These are phyloP conservation scores for Aplysina aerophoba DNA, from an alignment of 37 sponge, comb jelly and placozoan genomes.

Conservation along the genomic window DNA sequence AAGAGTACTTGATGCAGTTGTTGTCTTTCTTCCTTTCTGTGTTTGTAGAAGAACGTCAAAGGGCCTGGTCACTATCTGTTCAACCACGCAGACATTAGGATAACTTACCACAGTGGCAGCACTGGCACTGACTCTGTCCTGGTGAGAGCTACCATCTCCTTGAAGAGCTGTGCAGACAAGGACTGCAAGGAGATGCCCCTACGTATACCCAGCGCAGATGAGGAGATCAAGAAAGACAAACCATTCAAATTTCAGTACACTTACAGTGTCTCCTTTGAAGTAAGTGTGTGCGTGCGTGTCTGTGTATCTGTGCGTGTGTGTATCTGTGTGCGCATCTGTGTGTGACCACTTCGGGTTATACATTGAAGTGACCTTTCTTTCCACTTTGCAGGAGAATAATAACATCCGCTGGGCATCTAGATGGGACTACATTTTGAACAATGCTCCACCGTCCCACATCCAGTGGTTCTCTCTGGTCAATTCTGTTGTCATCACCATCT, in stretches of 20 bases:
- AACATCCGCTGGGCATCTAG: constrained; percentile 88
- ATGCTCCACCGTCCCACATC: constrained; percentile 75
- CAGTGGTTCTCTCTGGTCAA: constrained; percentile 98
- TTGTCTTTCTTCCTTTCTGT: neutral
- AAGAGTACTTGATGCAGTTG: neutral
- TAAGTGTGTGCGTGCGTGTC: constrained; percentile 42
- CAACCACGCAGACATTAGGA: constrained; percentile 81
- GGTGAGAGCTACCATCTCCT: constrained; percentile 46
- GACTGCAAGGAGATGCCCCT: constrained; percentile 32
- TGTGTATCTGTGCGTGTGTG: neutral
- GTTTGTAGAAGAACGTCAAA: neutral
- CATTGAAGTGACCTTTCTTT: neutral
- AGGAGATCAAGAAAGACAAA: constrained; percentile 8
- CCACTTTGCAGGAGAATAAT: constrained; percentile 41
- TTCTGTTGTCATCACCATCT: constrained; percentile 91
- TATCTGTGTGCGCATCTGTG: neutral
- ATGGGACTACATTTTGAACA: constrained; percentile 97
- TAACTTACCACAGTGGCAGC: constrained; percentile 75
- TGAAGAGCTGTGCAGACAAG: constrained; percentile 48
- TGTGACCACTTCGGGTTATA: neutral
- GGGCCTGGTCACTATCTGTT: constrained; percentile 66
- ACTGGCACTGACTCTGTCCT: constrained; percentile 39
- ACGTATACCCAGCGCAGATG: neutral
- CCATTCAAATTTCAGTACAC: constrained; percentile 69
- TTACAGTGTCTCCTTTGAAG: constrained; percentile 77